These are phyloP conservation scores for Himalopsyche tibetana DNA, from an alignment of 2,888 invertebrate genomes.

Conservation along the genomic window DNA sequence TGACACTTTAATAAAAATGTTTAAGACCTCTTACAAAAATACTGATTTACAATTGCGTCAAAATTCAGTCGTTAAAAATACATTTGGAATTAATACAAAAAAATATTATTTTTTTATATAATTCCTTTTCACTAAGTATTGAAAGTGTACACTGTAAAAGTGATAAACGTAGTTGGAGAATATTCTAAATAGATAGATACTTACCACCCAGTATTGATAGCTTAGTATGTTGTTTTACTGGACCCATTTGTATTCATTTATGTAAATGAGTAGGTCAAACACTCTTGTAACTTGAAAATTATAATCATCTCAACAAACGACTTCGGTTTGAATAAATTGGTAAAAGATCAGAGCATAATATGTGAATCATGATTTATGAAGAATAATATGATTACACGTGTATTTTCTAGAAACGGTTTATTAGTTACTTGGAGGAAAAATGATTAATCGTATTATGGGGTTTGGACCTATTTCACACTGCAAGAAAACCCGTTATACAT, in stretches of 20 bases:
- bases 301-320: slow-evolving; percentile 18
- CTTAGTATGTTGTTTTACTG: neutral
- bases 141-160: too few species aligned
- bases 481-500: neutral
- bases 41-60: too few species aligned
- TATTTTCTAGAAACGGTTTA: slow-evolving; percentile 4
- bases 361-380: slow-evolving; percentile 8
- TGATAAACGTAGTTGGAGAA: too few species aligned
- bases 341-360: slow-evolving; percentile 1
- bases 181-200: too few species aligned
- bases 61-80: too few species aligned
- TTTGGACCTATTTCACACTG: neutral
- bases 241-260: slow-evolving; percentile 10
- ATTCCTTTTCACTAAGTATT: too few species aligned
- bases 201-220: too few species aligned
- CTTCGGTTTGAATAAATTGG: slow-evolving; percentile 22
- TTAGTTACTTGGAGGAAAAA: neutral
- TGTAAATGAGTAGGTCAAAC: slow-evolving; percentile 31
- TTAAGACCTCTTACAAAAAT: too few species aligned
- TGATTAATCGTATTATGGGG: neutral
- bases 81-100: too few species aligned
- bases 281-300: slow-evolving; percentile 9
- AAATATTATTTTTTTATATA: too few species aligned
- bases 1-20: too few species aligned
- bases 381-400: neutral